Base-by-base conservation (phyloP, 2,797 vertebrate genomes). In the Hylomyscus alleni region DNA sequence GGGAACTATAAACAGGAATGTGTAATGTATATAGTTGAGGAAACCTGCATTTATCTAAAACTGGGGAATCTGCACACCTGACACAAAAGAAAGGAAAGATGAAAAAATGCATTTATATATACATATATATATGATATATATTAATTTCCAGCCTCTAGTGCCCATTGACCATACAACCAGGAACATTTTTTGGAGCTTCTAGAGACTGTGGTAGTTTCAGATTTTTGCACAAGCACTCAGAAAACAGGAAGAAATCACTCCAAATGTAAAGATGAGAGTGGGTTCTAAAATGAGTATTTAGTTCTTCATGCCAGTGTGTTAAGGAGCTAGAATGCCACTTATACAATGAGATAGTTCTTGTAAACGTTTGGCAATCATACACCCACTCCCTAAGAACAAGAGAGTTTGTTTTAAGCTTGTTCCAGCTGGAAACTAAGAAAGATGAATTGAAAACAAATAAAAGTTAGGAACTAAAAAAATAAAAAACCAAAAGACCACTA, bases 351-450 rank as follows among this genome's bases (percentile, higher is more conserved):
- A 97, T 98, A 97, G 92, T 97, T 98, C 96, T 97, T 98, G 96
- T 97, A 97, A 98, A 98, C 95, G 97, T 96, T 98, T 98, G 95
- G 93, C 97, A 98, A 97, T 91, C 95, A 97, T 91, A 96, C 93
- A 97, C 88, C 50, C 81, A 96, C 95, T 96, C 17, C 62, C 77
- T 26, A 75, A 95, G 54, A 94, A 31, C 52, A 96, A 95, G 91
- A 95, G 69, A 92, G 77, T 93, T 95, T 96, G 96, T 96, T 90
- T 94, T 90, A 88, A 19, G 87, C 11, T 24, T 89, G 94, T 90
- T 91, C 44, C 52, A 75, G 75, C 73, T 80, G 82, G 96, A 96
- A 89, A 92, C 47, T 95, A 93, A 97, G 24, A 89, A 54, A 81
- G 81, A 89, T 95, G 90, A 54, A 90, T 90, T 80, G 37, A 91